Evolutionary conservation across 2,888 invertebrate species (phyloP).

Genomic region (Macrophya annulata): DNA sequence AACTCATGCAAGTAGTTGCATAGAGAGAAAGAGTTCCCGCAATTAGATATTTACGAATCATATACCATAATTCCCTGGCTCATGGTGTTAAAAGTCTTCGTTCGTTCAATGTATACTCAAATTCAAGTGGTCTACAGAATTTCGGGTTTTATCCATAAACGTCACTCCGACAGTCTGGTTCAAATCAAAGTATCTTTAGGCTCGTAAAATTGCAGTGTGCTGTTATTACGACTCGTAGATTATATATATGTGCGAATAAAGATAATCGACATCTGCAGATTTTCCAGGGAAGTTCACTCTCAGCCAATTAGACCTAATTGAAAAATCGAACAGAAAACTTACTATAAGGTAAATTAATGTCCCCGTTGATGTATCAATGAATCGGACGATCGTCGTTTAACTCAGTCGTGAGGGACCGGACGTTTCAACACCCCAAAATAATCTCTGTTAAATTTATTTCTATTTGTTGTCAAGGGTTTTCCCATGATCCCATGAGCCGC

Average conservation of each 20-base stretch:
- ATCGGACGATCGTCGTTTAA: neutral
- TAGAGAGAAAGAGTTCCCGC: neutral
- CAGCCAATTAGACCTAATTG: slow-evolving; percentile 32
- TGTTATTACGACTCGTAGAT: neutral
- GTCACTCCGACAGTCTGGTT: neutral
- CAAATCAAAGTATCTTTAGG: neutral
- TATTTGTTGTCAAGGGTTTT: slow-evolving; percentile 74
- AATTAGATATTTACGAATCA: neutral
- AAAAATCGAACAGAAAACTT: slow-evolving; percentile 16
- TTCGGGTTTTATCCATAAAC: neutral
- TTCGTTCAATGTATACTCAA: neutral
- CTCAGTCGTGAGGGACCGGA: slow-evolving; percentile 17
- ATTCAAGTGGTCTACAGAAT: neutral
- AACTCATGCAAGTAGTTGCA: neutral
- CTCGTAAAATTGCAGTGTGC: neutral
- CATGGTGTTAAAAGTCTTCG: neutral
- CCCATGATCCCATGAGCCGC: slow-evolving; percentile 65
- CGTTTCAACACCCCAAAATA: slow-evolving; percentile 60
- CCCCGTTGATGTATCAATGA: slow-evolving; percentile 11
- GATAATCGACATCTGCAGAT: neutral
- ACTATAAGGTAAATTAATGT: slow-evolving; percentile 9
- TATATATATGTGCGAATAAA: neutral
- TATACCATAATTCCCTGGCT: neutral
- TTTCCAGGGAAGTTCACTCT: slow-evolving; percentile 12
- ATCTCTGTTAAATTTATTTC: slow-evolving; percentile 74